Conservation (phyloP, 2,888 invertebrate genomes). For the Tortricodes alternella region DNA sequence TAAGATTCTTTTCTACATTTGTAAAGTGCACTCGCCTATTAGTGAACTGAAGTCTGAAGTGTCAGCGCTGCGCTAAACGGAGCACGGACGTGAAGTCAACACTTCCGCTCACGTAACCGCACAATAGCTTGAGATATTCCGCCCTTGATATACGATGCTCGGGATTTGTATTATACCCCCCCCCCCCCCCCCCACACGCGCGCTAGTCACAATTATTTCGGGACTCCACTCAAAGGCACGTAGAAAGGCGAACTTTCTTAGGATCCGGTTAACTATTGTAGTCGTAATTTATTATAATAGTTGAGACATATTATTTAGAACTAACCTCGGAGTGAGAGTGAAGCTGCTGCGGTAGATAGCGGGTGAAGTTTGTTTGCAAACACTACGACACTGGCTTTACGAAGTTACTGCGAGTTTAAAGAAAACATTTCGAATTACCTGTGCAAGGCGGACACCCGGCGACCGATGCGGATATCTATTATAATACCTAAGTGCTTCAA, state of each 20-base stretch:
- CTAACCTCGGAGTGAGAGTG: slow-evolving; percentile 13
- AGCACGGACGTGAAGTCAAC: slow-evolving; percentile 27
- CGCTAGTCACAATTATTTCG: slow-evolving; percentile 29
- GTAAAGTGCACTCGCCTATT: neutral
- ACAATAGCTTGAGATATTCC: slow-evolving; percentile 47
- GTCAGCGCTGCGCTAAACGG: neutral
- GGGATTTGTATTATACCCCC: slow-evolving; percentile 39
- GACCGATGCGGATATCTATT: too few species aligned
- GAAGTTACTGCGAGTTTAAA: too few species aligned
- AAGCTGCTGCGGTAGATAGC: slow-evolving; percentile 10
- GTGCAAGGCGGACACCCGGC: too few species aligned
- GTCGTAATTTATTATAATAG: slow-evolving; percentile 28
- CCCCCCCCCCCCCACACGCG: slow-evolving; percentile 23
- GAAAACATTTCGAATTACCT: too few species aligned
- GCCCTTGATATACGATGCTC: slow-evolving; percentile 42
- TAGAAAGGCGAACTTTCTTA: slow-evolving; percentile 30
- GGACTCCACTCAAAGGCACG: slow-evolving; percentile 21
- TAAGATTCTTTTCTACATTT: too few species aligned
- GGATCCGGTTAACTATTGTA: slow-evolving; percentile 29
- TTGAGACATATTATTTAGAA: slow-evolving; percentile 24
- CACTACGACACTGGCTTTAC: too few species aligned
- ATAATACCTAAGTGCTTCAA: too few species aligned
- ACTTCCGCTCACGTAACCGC: slow-evolving; percentile 38
- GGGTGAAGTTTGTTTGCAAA: neutral
- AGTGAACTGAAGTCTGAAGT: neutral